Percentiles rank a stretch among this genome's conserved stretches.
phyloP scores from a whole-genome alignment of 2,797 vertebrate species.

The Galago senegalensis region DNA sequence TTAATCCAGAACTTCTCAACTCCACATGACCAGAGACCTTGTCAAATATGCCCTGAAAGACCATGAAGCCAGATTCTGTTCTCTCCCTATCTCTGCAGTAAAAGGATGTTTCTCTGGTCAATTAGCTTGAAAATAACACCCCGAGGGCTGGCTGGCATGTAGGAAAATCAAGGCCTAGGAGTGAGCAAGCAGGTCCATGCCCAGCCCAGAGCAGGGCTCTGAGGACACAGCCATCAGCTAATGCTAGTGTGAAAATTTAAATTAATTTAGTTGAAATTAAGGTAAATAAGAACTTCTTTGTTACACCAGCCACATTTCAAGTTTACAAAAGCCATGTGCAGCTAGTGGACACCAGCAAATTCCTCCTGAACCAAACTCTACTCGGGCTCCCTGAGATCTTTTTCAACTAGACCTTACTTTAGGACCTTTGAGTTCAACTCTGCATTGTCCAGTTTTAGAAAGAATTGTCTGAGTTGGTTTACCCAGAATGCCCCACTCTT shows the following conservation, averaged over 20 bases:
- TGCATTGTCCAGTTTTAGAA: not conserved
- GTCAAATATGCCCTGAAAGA: not conserved
- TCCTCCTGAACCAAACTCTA: not conserved
- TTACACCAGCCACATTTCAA: not conserved
- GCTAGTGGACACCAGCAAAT: no score
- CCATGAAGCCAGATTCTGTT: no score
- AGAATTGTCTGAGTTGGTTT: not conserved
- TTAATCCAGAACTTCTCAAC: not conserved
- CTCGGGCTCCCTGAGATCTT: not conserved
- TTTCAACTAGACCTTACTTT: not conserved
- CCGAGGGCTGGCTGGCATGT: not conserved
- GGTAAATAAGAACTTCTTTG: not conserved
- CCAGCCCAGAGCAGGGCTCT: not conserved
- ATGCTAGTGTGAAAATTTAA: not conserved
- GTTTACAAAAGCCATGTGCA: not conserved
- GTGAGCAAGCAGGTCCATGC: accelerated
- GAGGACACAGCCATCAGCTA: no score
- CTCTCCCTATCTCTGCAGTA: accelerated
- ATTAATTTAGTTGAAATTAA: not conserved
- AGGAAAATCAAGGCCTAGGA: not conserved
- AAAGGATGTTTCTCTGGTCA: not conserved
- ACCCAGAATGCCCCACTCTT: not conserved
- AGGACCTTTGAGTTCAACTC: not conserved
- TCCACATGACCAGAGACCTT: not conserved
- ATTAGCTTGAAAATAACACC: not conserved